phyloP scores from a whole-genome alignment of 2,113 vertebrate species.

The Camelus dromedarius region DNA sequence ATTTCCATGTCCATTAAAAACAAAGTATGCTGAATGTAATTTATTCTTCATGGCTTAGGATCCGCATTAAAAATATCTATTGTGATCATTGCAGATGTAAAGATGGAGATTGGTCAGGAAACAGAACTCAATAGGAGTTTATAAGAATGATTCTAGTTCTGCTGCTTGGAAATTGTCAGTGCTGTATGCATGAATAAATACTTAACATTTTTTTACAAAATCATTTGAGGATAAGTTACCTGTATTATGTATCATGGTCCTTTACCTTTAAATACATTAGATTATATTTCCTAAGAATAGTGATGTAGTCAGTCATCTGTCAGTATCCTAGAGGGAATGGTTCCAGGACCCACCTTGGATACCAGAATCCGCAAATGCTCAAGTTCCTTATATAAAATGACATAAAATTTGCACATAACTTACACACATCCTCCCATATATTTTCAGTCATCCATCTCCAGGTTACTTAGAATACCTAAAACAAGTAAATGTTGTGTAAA shows the following conservation, averaged over 20 bases:
- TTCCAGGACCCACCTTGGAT: background rate
- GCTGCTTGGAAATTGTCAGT: background rate
- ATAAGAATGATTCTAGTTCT: background rate
- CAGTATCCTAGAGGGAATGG: background rate
- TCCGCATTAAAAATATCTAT: background rate
- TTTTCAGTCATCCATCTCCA: background rate
- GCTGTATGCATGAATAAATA: background rate
- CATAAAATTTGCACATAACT: background rate
- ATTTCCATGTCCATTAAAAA: background rate
- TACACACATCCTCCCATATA: background rate
- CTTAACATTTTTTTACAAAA: background rate
- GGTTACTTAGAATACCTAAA: background rate
- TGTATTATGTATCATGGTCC: background rate
- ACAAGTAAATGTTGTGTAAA: background rate
- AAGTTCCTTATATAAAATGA: background rate
- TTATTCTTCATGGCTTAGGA: background rate
- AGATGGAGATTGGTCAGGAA: background rate
- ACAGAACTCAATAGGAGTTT: background rate
- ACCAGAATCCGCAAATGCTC: background rate
- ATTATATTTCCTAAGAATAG: background rate
- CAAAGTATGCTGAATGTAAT: background rate
- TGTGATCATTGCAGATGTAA: background rate
- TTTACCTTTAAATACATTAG: background rate
- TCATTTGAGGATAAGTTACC: background rate
- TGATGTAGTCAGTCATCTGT: background rate